phyloP scores from a whole-genome alignment of 1,140 invertebrate species.

The Periplaneta americana region DNA sequence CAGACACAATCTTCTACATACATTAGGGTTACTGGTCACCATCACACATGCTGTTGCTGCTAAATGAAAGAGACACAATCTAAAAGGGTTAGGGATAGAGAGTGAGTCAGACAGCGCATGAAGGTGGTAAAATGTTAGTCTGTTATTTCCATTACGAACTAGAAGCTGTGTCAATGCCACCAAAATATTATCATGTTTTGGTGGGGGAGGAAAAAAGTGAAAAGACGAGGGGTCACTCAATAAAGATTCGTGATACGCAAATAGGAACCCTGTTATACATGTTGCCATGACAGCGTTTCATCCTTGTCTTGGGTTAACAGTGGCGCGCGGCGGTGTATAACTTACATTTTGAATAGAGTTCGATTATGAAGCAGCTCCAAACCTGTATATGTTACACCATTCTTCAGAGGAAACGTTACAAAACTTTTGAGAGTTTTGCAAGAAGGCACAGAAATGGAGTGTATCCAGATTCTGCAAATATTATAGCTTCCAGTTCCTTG shows the following conservation, averaged over 20 bases:
- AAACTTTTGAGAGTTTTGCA: background rate
- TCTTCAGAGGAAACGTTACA: background rate
- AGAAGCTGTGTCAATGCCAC: background rate
- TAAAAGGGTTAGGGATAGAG: background rate
- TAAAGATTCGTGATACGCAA: background rate
- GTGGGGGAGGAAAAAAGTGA: background rate
- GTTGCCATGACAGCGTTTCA: background rate
- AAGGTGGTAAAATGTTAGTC: slow-evolving; percentile 18
- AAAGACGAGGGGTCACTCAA: background rate
- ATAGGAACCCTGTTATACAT: background rate
- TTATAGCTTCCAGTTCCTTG: background rate
- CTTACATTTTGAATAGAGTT: background rate
- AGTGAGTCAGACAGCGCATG: slow-evolving; percentile 6
- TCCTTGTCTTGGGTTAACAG: background rate
- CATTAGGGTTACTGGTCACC: no score
- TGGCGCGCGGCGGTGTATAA: no score
- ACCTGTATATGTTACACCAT: background rate
- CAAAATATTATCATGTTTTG: background rate
- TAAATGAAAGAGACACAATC: background rate
- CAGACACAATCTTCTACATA: background rate
- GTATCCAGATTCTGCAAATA: background rate
- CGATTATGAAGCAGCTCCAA: background rate
- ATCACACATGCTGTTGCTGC: background rate
- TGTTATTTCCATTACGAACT: background rate
- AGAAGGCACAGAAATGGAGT: background rate